A percentile compares a stretch with the other conserved stretches of the same genome.
These are phyloP conservation scores for Wiebesia pumilae DNA, from an alignment of 1,140 invertebrate species.

Conservation along the genomic window DNA sequence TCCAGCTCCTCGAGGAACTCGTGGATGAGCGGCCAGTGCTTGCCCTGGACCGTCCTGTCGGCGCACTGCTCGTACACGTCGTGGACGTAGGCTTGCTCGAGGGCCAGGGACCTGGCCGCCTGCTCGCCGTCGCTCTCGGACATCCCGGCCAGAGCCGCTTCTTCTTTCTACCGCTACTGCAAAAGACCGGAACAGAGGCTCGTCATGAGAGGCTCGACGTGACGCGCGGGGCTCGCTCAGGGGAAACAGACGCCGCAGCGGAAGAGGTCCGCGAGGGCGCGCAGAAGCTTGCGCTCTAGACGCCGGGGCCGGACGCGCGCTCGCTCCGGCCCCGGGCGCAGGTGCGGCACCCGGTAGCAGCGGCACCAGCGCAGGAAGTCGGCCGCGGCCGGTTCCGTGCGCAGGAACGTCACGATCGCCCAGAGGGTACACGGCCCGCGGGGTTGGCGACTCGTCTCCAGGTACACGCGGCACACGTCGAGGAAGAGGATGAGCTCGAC, in stretches of 20 bases:
- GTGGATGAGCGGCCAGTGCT: conserved; percentile 88
- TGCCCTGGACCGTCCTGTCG: conserved; percentile 80
- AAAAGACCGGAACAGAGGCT: neutral
- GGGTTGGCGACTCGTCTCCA: conserved; percentile 60
- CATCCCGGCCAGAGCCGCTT: conserved; percentile 64
- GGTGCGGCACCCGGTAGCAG: conserved; percentile 60
- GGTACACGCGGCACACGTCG: conserved; percentile 68
- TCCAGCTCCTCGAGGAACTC: conserved; percentile 91
- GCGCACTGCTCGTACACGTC: conserved; percentile 93
- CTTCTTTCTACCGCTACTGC: conserved; percentile 59
- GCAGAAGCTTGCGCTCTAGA: conserved; percentile 63
- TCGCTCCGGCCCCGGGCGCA: conserved; percentile 34
- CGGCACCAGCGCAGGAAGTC: conserved; percentile 67
- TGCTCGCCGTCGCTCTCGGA: conserved; percentile 77
- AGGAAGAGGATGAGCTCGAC: no score
- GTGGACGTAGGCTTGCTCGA: conserved; percentile 95
- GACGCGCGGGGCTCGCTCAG: neutral
- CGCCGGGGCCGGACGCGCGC: neutral
- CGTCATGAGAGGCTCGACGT: neutral
- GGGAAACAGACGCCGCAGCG: conserved; percentile 62
- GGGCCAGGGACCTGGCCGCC: conserved; percentile 84
- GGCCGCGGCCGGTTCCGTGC: neutral
- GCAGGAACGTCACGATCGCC: no score
- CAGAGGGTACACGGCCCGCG: conserved; percentile 62
- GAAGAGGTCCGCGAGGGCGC: conserved; percentile 63